Evolutionary conservation across 2,797 vertebrate genomes (phyloP).

Genomic region (Poecilia picta): DNA sequence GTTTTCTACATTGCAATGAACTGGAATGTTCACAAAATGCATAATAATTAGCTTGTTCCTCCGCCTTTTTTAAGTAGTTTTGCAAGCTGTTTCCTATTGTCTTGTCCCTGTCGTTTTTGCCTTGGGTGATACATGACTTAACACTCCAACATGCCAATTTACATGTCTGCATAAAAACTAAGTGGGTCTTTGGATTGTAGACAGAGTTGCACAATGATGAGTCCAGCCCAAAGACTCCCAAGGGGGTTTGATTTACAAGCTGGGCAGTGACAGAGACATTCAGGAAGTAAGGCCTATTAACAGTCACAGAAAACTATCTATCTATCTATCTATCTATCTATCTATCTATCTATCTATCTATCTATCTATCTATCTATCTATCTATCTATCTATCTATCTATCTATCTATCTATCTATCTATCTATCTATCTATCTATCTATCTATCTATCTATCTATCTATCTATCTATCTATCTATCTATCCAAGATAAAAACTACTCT

Average conservation of each 20-base stretch:
- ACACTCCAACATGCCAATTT: constrained; percentile 50
- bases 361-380: not conserved
- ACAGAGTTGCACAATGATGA: constrained; percentile 60
- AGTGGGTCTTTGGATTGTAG: constrained; percentile 42
- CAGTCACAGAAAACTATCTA: constrained; percentile 21
- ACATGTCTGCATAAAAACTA: constrained; percentile 36
- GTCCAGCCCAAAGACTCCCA: constrained; percentile 49
- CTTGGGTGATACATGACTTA: constrained; percentile 59
- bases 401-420: too few relatives aligned
- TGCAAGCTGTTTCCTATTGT: constrained; percentile 39
- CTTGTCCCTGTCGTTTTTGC: constrained; percentile 49
- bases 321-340: not conserved
- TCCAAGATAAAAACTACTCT: not conserved
- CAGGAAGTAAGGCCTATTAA: constrained; percentile 42
- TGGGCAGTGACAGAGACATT: constrained; percentile 45
- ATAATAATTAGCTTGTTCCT: constrained; percentile 29
- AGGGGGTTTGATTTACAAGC: constrained; percentile 58
- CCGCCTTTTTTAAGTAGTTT: constrained; percentile 32
- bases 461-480: not conserved
- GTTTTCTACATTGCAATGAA: constrained; percentile 70
- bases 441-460: not conserved
- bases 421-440: not conserved
- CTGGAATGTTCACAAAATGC: constrained; percentile 69
- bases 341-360: not conserved
- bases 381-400: too few relatives aligned